Base-by-base conservation (phyloP, 2,888 invertebrate genomes). In the Graphium colonna region DNA sequence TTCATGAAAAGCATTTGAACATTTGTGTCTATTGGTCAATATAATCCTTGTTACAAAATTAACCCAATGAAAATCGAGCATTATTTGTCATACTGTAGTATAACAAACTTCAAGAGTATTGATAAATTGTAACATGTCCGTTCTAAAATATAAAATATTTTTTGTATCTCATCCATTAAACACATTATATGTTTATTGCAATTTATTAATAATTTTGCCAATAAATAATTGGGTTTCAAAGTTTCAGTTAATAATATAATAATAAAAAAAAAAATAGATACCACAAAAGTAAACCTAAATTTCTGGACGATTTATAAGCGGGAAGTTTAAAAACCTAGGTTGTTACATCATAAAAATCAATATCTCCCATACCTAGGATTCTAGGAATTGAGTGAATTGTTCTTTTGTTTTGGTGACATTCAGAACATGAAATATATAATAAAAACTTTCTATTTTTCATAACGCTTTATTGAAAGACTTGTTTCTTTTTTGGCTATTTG, bases 341-440 rank as follows among this genome's bases (percentile, higher is more conserved):
- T 63, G 61, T 60, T 69, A 67, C 62, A 71, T 69, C 71, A 71
- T 51, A 59, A 67, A 68, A 73, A 73, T 73, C 73, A 65, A 72
- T 71, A 72, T 40, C 55, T 53, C 12, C 17, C 48, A 5, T 26
- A 38, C 42, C 33, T 36, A 36, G 36, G 9, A 31, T 10, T 10
- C 10, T 9, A 9, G 31, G n/a, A 17, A 21, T n/a, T 39, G 21
- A 28, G 42, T 47, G 41, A 16, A 52, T 17, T 42, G 36, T 42
- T 42, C 36, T 15, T 12, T 10, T 15, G 21, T 51, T 44, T 16
- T 39, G 28, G 13, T 31, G 28, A 26, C 18, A 41, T 48, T 53
- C 40, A 15, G 39, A 21, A 55, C 28, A 38, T 56, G 45, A 51
- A 47, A 48, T 38, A 18, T 33, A 13, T n/a, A 28, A 39, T 9